A percentile compares a stretch with the other conserved stretches of the same genome.
These are phyloP conservation scores for Limonius californicus DNA, from an alignment of 1,140 invertebrate genomes.

Conservation along the genomic window DNA sequence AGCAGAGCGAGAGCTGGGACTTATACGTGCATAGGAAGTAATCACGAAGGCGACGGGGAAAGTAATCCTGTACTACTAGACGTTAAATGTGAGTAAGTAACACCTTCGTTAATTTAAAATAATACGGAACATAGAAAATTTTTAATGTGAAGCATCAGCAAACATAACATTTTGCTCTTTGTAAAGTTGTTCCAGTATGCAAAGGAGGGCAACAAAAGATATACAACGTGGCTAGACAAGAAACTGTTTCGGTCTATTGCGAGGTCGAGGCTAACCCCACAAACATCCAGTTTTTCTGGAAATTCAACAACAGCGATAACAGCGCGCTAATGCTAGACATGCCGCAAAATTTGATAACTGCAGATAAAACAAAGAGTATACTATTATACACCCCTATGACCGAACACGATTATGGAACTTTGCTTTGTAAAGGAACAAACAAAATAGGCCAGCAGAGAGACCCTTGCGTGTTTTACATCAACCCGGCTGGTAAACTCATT, in stretches of 20 bases:
- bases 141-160: too few relatives aligned
- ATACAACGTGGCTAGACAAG: conserved; percentile 74
- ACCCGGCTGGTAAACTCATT: conserved; percentile 61
- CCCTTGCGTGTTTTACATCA: conserved; percentile 68
- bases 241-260: conserved; percentile 71
- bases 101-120: not conserved
- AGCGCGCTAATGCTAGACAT: conserved; percentile 65
- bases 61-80: conserved; percentile 77
- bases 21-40: conserved; percentile 81
- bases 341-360: conserved; percentile 55
- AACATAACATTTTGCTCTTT: too few relatives aligned
- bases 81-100: conserved; percentile 73
- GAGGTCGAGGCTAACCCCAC: conserved; percentile 80
- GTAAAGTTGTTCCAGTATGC: conserved; percentile 67
- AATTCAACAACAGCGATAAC: conserved; percentile 67
- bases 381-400: conserved; percentile 66
- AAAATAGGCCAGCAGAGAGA: conserved; percentile 61
- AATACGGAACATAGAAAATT: too few relatives aligned
- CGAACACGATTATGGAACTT: conserved; percentile 66
- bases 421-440: conserved; percentile 68
- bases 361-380: conserved; percentile 56
- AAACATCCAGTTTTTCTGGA: conserved; percentile 68
- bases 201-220: conserved; percentile 60
- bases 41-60: conserved; percentile 78
- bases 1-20: conserved; percentile 68